Base-by-base conservation (phyloP, 2,797 vertebrate species). In the Falco concolor region DNA sequence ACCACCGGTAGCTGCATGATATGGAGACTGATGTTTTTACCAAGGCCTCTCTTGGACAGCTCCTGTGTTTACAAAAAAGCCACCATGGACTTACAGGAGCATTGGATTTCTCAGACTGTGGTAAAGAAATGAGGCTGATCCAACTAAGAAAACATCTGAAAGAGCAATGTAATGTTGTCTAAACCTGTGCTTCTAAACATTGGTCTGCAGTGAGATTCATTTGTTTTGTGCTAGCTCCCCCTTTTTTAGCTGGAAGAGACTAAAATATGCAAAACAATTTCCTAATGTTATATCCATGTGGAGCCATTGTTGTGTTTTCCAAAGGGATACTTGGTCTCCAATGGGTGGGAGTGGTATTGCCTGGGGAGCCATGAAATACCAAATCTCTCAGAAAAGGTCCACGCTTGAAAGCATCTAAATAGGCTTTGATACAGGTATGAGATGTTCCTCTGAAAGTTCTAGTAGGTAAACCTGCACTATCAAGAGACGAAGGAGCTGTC, bases 1-100 rank as follows among this genome's bases (percentile, higher is more conserved):
- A 96, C 98, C 79, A 99, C 98, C 3, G 98, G 98, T 68, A 99
- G 85, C 96, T 99, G 98, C 74, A 97, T 96, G 38, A 97, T 97
- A n/a, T 3, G 74, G 60, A 99, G 95, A 47, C 97, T 36, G 12
- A 93, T 74, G 52, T 82, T 90, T 13, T 95, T 61, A 76, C 98
- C 98, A 60, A 99, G 96, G 34, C 98, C 98, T 80, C 97, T 91
- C 85, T 92, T 92, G 92, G 98, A 98, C 90, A 99, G 94, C 27
- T 97, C 98, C 98, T 99, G 67, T 24, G 32, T 70, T 69, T 67
- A 42, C 36, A 67, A 78, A 92, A 72, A 89, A 61, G 1, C 6
- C 63, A 82, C 32, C 1, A 0, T 3, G 25, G 12, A n/a, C 36
- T 36, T 63, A 54, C 65, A 65, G 81, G 53, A 77, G 25, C 40